phyloP scores from a whole-genome alignment of 1,140 invertebrate genomes.

The Polyergus mexicanus region DNA sequence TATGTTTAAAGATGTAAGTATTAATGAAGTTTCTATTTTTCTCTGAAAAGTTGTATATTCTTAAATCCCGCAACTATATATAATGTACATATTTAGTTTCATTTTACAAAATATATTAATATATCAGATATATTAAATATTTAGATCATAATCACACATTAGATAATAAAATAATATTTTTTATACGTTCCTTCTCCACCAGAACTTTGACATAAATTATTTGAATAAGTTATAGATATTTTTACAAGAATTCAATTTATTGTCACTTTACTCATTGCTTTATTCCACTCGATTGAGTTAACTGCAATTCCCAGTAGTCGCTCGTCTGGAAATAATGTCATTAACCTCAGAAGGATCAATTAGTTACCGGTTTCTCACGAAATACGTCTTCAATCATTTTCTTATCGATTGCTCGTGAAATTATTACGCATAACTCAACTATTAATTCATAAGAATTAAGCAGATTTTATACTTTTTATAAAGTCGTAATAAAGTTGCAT shows the following conservation, averaged over 20 bases:
- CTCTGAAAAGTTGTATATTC: conserved; percentile 20
- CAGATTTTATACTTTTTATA: conserved; percentile 72
- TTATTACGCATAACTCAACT: conserved; percentile 77
- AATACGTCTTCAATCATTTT: conserved; percentile 72
- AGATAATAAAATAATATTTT: not conserved
- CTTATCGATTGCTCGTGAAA: conserved; percentile 79
- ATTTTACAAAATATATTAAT: too few relatives aligned
- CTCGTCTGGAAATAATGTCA: conserved; percentile 56
- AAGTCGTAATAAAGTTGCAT: conserved; percentile 69
- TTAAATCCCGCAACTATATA: not conserved
- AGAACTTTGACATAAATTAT: not conserved
- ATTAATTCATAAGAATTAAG: conserved; percentile 68
- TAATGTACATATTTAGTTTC: not conserved
- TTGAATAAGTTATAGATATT: not conserved
- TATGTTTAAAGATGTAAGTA: too few relatives aligned
- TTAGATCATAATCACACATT: not conserved
- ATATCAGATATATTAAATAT: too few relatives aligned
- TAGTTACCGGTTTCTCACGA: conserved; percentile 75
- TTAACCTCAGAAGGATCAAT: conserved; percentile 77
- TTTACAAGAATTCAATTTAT: conserved; percentile 16
- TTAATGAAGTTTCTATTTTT: not conserved
- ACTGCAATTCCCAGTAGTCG: conserved; percentile 32
- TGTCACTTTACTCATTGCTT: not conserved
- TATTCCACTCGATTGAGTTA: conserved; percentile 64
- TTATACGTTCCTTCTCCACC: not conserved